Evolutionary conservation across 1,140 invertebrate genomes (phyloP), one percentile per base, ranked within the genome.

Genomic region (Drosophila punjabiensis): DNA sequence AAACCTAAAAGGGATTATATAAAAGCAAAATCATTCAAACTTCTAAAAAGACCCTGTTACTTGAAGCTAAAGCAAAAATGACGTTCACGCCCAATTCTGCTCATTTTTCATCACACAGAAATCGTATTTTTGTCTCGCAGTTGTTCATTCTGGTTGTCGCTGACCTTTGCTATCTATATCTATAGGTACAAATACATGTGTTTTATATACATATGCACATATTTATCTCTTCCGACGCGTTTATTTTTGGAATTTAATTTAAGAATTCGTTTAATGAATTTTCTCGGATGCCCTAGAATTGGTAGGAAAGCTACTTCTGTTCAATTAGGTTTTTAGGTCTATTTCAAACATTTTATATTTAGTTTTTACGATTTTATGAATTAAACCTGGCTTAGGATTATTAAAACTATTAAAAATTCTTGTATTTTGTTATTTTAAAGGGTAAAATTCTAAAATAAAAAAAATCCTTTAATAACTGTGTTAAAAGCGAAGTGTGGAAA

Each of bases 221-320:
- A 56, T 83, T 64, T 62, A 66, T 62, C 60, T 81, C 70, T 76
- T 56, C 33, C 18, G 18, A 48, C 41, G 48, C 48, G 8, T 81
- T 61, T 89, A 89, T 89, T 82, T 89, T 76, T 85, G 75, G 81
- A 68, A 76, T 69, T 85, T 81, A 60, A 81, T 84, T 84, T 69
- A 52, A 61, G 71, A 87, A 76, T 60, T 84, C 59, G 71, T 69
- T 68, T 75, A 63, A 45, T 71, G 20, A 52, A 28, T 48, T 33
- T 39, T 60, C 32, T 37, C 67, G 33, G 33, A 18, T 30, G 43
- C 28, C 33, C 20, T 16, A 18, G 28, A 33, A 20, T 33, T 16
- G 7, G n/a, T 11, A 24, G 33, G 11, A n/a, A 20, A 39, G 6
- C 35, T 7, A 13, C 41, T 11, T 28, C 14, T 20, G 9, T 35